Percentiles rank a stretch among this genome's conserved stretches.
Conservation (phyloP, 2,797 vertebrate species). For the Prunella strophiata region DNA sequence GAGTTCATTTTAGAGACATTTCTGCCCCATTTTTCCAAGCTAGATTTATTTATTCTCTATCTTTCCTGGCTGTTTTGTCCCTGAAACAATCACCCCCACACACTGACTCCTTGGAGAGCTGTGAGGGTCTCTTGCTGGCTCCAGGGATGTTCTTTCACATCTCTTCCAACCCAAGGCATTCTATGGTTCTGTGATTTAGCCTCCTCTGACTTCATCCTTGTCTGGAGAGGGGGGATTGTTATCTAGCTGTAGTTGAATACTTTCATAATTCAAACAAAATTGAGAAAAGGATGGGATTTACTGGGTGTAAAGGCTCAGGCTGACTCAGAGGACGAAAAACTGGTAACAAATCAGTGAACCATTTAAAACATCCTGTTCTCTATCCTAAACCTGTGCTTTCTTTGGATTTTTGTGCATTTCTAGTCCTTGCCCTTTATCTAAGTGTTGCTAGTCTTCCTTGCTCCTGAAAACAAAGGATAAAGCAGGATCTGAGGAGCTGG, state of each 20-base stretch:
- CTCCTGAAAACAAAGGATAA: not conserved
- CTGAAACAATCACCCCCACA: not conserved
- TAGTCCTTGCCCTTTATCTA: not conserved
- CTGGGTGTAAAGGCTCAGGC: not conserved
- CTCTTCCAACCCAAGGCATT: not conserved
- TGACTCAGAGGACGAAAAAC: conserved; percentile 26
- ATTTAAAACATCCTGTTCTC: not conserved
- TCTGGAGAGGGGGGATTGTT: rapidly evolving
- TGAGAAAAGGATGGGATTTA: not conserved
- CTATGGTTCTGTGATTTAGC: not conserved
- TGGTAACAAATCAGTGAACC: not conserved
- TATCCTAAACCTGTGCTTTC: not conserved
- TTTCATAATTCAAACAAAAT: not conserved
- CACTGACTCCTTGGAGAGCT: not conserved
- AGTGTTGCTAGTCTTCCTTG: not conserved
- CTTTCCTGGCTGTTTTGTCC: not conserved
- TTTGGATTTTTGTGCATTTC: not conserved
- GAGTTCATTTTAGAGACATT: not conserved
- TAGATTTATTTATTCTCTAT: not conserved
- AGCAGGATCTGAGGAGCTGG: not conserved
- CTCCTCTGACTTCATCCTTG: not conserved
- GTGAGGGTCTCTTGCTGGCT: not conserved
- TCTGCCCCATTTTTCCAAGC: not conserved
- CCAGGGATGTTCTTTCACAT: not conserved
- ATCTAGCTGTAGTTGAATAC: not conserved